Evolutionary conservation across 2,888 invertebrate species (phyloP).

Genomic region (Lycophotia porphyrea): DNA sequence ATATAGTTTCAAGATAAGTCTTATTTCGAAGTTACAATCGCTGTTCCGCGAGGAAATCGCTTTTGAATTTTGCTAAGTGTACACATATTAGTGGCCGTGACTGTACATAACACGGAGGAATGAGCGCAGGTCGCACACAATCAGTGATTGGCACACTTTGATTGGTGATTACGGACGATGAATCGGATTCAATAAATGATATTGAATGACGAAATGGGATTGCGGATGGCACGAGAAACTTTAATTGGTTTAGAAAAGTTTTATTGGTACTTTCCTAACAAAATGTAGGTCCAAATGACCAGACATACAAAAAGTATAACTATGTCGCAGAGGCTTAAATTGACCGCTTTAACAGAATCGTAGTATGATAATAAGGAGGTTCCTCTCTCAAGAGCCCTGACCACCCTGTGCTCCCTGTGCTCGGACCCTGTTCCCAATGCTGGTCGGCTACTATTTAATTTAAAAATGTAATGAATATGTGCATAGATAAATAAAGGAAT

Average conservation of each 20-base stretch:
- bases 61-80: not conserved
- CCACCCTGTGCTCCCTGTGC: too few relatives aligned
- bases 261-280: not conserved
- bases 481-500: too few relatives aligned
- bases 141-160: slow-evolving; percentile 40
- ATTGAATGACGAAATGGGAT: slow-evolving; percentile 20
- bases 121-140: slow-evolving; percentile 27
- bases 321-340: not conserved
- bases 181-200: slow-evolving; percentile 23
- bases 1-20: not conserved
- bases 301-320: not conserved
- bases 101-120: slow-evolving; percentile 5
- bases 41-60: not conserved
- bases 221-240: slow-evolving; percentile 10
- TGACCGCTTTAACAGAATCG: not conserved
- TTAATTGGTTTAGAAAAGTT: slow-evolving; percentile 12
- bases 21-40: not conserved
- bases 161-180: slow-evolving; percentile 43
- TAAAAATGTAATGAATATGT: too few relatives aligned
- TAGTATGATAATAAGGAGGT: not conserved
- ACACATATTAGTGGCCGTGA: not conserved
- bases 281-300: not conserved
- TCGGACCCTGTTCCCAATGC: too few relatives aligned
- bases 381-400: too few relatives aligned
- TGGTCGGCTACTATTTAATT: too few relatives aligned